A percentile compares a stretch with the other conserved stretches of the same genome.
phyloP scores from a whole-genome alignment of 2,797 vertebrate species.

The Epinephelus awoara region DNA sequence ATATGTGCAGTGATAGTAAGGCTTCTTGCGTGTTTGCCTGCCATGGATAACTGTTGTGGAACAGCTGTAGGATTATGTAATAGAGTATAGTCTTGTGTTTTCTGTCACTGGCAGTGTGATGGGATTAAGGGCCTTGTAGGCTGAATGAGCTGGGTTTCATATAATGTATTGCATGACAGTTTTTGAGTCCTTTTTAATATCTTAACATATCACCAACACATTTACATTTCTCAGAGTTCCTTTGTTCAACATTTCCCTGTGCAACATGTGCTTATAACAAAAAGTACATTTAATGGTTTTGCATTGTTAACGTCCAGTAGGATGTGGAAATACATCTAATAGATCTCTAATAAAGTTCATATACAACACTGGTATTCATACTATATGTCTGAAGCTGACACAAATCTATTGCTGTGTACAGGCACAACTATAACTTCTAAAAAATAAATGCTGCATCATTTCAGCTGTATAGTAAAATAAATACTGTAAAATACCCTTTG shows the following conservation, averaged over 20 bases:
- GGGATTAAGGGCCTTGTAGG: slow-evolving; percentile 1
- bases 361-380: slow-evolving; percentile 24
- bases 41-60: not conserved
- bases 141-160: not conserved
- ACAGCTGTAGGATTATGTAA: slow-evolving; percentile 8
- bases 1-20: slow-evolving; percentile 48
- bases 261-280: slow-evolving; percentile 16
- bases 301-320: slow-evolving; percentile 36
- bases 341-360: not conserved
- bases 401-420: slow-evolving; percentile 20
- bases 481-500: slow-evolving; percentile 44
- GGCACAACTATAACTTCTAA: slow-evolving; percentile 47
- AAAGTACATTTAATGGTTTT: slow-evolving; percentile 23
- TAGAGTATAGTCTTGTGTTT: not conserved
- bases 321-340: slow-evolving; percentile 11
- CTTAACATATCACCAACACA: not conserved
- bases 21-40: slow-evolving; percentile 33
- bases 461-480: slow-evolving; percentile 67
- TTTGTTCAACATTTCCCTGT: not conserved
- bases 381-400: slow-evolving; percentile 32
- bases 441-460: slow-evolving; percentile 57
- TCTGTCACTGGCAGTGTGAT: not conserved
- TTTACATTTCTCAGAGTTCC: not conserved
- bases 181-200: not conserved
- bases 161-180: not conserved